A percentile compares a stretch with the other conserved stretches of the same genome.
Conservation (phyloP, 2,888 invertebrate species). For the Andricus quercusramuli region DNA sequence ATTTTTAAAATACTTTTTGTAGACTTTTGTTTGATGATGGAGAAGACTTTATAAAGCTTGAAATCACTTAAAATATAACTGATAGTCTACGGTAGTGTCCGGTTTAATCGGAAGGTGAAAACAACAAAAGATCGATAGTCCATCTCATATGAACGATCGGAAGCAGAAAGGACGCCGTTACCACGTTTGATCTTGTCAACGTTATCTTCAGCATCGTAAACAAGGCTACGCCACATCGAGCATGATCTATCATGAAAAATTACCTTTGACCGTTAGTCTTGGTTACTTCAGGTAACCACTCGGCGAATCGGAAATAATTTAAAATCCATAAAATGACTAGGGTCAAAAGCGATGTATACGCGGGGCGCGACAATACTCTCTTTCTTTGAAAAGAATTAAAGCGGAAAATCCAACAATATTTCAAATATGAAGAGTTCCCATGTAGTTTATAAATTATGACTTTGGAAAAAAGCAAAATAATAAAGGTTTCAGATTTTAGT, state of each 20-base stretch:
- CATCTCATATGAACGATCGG: slow-evolving; percentile 43
- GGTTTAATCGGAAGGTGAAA: slow-evolving; percentile 35
- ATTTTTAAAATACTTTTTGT: no score
- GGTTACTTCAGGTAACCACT: slow-evolving; percentile 67
- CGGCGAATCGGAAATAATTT: slow-evolving; percentile 67
- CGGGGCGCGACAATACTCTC: slow-evolving; percentile 40
- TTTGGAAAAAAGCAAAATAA: background rate
- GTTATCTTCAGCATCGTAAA: slow-evolving; percentile 72
- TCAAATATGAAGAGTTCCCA: background rate
- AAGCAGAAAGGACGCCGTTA: slow-evolving; percentile 65
- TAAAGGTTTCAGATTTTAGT: background rate
- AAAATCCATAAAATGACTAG: slow-evolving; percentile 72
- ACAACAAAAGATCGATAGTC: slow-evolving; percentile 38
- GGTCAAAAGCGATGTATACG: slow-evolving; percentile 68
- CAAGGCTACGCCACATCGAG: slow-evolving; percentile 72
- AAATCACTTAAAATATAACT: slow-evolving; percentile 14
- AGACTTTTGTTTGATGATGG: background rate
- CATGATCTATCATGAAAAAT: slow-evolving; percentile 78
- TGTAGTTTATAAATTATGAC: background rate
- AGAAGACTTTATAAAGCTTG: background rate
- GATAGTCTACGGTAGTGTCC: background rate
- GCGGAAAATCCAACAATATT: background rate
- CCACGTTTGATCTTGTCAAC: slow-evolving; percentile 77
- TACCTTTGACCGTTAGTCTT: slow-evolving; percentile 76
- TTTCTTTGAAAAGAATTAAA: slow-evolving; percentile 17